Evolutionary conservation across 2,888 invertebrate genomes (phyloP).

Genomic region (Rhogogaster chlorosoma): DNA sequence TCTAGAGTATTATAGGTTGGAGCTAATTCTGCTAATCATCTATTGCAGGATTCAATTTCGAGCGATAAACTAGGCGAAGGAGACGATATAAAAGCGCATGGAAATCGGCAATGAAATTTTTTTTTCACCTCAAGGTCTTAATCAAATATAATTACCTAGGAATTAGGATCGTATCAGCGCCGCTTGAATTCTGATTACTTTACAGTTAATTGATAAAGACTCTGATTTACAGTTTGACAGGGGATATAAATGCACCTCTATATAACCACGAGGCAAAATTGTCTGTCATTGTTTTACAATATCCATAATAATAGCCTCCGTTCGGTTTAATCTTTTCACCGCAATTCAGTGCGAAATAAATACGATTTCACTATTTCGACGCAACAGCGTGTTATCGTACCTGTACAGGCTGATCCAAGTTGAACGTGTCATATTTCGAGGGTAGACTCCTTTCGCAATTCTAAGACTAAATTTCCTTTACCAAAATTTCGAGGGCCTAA

Average conservation of each 20-base stretch:
- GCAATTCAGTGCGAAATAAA: not conserved
- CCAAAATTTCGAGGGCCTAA: too few relatives aligned
- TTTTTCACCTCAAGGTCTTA: not conserved
- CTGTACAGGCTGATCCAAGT: too few relatives aligned
- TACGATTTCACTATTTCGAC: conserved; percentile 22
- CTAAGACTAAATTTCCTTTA: too few relatives aligned
- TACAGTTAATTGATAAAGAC: not conserved
- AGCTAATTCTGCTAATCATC: not conserved
- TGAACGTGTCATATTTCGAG: too few relatives aligned
- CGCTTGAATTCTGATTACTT: not conserved
- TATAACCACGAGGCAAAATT: not conserved
- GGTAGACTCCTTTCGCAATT: too few relatives aligned
- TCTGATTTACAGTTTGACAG: not conserved
- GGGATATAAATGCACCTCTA: not conserved
- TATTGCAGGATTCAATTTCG: not conserved
- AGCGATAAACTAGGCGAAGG: not conserved
- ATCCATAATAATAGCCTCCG: not conserved
- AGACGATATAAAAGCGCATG: not conserved
- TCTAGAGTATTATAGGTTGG: not conserved
- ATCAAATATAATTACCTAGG: not conserved
- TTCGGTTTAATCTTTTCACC: not conserved
- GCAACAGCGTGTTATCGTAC: not conserved
- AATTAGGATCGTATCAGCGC: not conserved
- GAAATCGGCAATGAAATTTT: not conserved
- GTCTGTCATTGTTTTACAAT: not conserved